Evolutionary conservation across 2,888 invertebrate genomes (phyloP), one percentile per base, ranked within the genome.

Genomic region (Mesopsocus fuscifrons): DNA sequence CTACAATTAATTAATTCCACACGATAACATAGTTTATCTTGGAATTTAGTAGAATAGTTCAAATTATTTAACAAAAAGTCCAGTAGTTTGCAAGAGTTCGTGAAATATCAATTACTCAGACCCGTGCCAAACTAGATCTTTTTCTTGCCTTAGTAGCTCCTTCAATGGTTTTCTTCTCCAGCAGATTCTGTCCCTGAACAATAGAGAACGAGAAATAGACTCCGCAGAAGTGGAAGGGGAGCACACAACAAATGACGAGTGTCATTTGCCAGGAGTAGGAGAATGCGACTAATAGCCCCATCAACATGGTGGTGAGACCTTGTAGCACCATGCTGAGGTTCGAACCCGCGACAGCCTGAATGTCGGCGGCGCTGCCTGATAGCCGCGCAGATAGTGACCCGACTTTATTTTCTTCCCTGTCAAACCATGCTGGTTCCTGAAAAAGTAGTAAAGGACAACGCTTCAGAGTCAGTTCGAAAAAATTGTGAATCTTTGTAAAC

Each of bases 401-500:
- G 1, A 77, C 71, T 2, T 75, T 74, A 54, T 82, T 79, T 8
- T 56, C 52, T 0, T 73, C 64, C 34, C 74, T 66, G 53, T 82
- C 81, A 54, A 74, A 81, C 72, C 77, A 81, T 2, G 73, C 77
- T 49, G 80, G 73, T 53, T 81, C 81, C 56, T 81, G 83, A n/a
- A n/a, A n/a, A n/a, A n/a, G n/a, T n/a, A n/a, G n/a, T 47, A 55
- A 33, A 6, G 5, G 15, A 33, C 17, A 33, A 33, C 15, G 5
- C 9, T 33, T 5, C 9, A n/a, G n/a, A n/a, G n/a, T n/a, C n/a
- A n/a, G n/a, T n/a, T n/a, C n/a, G n/a, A n/a, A n/a, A n/a, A n/a
- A n/a, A n/a, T n/a, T n/a, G n/a, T n/a, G n/a, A n/a, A n/a, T n/a
- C n/a, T n/a, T n/a, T n/a, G n/a, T n/a, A n/a, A n/a, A n/a, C n/a